phyloP scores from a whole-genome alignment of 2,888 invertebrate species.

The Bursaphelenchus okinawaensis region DNA sequence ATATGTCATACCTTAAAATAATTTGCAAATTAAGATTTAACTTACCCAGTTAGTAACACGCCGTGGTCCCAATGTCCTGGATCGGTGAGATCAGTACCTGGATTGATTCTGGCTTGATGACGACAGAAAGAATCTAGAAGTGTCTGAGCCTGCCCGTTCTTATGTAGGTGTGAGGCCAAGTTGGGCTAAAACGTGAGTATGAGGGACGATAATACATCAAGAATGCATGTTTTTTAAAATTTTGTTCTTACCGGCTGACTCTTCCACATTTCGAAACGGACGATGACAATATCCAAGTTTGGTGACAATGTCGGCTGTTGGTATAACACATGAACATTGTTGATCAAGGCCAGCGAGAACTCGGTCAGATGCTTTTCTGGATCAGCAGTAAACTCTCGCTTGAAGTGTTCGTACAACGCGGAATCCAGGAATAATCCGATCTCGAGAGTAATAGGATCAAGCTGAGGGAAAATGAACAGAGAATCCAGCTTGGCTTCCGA shows the following conservation, averaged over 20 bases:
- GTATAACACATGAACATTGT: conserved; percentile 55
- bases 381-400: conserved; percentile 41
- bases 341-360: conserved; percentile 55
- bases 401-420: conserved; percentile 54
- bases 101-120: conserved; percentile 54
- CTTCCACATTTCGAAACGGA: conserved; percentile 57
- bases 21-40: not conserved
- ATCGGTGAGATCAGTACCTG: conserved; percentile 55
- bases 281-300: conserved; percentile 55
- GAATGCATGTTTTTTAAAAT: not conserved
- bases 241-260: conserved; percentile 43
- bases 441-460: conserved; percentile 56
- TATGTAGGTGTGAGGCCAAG: conserved; percentile 46
- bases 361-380: conserved; percentile 56
- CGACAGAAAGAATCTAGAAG: conserved; percentile 54
- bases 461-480: conserved; percentile 54
- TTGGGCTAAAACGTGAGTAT: conserved; percentile 34
- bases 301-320: conserved; percentile 52
- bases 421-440: conserved; percentile 55
- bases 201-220: not conserved
- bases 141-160: conserved; percentile 57
- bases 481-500: conserved; percentile 51
- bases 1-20: conserved; percentile 50
- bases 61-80: conserved; percentile 57
- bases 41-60: conserved; percentile 51